These are phyloP conservation scores for Hypotaenidia okinawae DNA, from an alignment of 2,797 vertebrate genomes.

Conservation along the genomic window DNA sequence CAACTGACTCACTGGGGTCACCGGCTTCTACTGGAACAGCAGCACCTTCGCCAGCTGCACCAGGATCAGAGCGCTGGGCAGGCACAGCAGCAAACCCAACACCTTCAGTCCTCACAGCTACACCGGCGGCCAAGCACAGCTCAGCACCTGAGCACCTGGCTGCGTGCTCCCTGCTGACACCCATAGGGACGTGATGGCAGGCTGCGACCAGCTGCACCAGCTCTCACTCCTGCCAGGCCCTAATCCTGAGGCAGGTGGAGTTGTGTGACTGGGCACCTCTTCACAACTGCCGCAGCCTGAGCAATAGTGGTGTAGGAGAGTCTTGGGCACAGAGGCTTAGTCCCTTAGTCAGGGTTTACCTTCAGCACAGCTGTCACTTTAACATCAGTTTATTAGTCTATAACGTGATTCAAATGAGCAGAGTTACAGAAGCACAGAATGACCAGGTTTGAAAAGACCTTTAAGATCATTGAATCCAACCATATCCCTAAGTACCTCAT, in stretches of 20 bases:
- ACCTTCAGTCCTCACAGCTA: neutral
- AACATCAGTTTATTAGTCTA: neutral
- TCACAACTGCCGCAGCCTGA: accelerated
- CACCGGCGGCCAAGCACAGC: neutral
- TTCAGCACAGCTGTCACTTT: neutral
- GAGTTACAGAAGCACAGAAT: neutral
- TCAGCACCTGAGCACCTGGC: neutral
- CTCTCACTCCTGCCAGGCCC: neutral
- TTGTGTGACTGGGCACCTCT: neutral
- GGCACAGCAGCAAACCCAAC: neutral
- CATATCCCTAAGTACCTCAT: no score
- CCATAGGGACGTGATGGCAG: accelerated
- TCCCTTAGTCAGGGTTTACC: neutral
- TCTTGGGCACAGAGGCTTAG: neutral
- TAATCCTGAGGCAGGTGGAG: neutral
- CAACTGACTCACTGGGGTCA: neutral
- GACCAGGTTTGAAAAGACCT: no score
- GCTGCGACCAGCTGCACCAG: neutral
- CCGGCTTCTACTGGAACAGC: neutral
- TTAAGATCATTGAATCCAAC: no score
- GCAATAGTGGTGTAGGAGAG: accelerated
- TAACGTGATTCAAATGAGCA: neutral
- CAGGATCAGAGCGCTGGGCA: neutral
- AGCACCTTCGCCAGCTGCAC: neutral
- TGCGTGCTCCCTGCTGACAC: neutral